Conservation (phyloP, 2,113 vertebrate species). For the Oreochromis spilurus region DNA sequence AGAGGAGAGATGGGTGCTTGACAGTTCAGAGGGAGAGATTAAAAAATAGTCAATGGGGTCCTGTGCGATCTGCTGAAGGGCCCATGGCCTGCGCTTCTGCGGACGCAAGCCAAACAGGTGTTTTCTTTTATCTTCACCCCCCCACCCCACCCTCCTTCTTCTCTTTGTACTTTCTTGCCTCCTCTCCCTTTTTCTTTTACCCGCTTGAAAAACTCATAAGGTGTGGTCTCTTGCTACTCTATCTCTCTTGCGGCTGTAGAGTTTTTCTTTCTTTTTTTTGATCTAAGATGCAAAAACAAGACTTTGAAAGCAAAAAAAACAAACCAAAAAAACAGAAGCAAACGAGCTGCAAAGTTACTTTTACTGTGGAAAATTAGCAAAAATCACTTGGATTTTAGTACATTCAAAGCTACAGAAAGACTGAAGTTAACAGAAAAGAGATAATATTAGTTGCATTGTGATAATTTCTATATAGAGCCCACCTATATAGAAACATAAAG, state of each 20-base stretch:
- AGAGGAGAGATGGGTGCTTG: conserved; percentile 67
- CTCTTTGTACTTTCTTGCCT: conserved; percentile 70
- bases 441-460: not conserved
- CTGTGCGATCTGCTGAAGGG: conserved; percentile 73
- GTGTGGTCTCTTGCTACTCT: conserved; percentile 41
- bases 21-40: conserved; percentile 74
- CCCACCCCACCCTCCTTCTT: conserved; percentile 43
- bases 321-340: not conserved
- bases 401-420: not conserved
- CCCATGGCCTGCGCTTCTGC: conserved; percentile 48
- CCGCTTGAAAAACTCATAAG: conserved; percentile 47
- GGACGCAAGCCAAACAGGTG: conserved; percentile 81
- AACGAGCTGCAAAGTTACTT: not conserved
- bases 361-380: not conserved
- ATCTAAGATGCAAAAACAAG: conserved; percentile 32
- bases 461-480: not conserved
- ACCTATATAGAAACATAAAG: not conserved
- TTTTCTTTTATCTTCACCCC: conserved; percentile 74
- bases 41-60: conserved; percentile 69
- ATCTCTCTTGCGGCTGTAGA: not conserved
- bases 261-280: not conserved
- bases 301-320: conserved; percentile 9
- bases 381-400: not conserved
- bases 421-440: not conserved
- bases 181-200: conserved; percentile 47